Base-by-base conservation (phyloP, 2,113 vertebrate genomes). In the Charina bottae region DNA sequence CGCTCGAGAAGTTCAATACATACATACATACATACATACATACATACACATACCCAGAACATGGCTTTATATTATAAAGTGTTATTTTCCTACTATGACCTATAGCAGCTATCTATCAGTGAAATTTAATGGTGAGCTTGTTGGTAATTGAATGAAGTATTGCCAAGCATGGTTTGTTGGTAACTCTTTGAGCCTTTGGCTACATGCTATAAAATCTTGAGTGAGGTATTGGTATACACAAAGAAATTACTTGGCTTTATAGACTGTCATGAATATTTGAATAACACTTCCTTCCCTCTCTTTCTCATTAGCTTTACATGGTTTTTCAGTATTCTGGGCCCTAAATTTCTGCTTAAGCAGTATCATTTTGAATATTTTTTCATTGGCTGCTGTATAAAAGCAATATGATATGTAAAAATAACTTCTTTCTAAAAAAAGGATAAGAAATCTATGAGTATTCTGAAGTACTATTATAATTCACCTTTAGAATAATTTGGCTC, bases 41-140 rank as follows among this genome's bases (percentile, higher is more conserved):
- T n/a, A n/a, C n/a, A n/a, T n/a, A n/a, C n/a, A n/a, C n/a, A n/a
- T 59, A 94, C 0, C 0, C 56, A 10, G 60, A 92, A 83, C 56
- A 7, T 53, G 83, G 68, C 49, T 60, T 92, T 95, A 15, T 93
- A 0, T 91, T 93, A 2, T 11, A 42, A 87, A 93, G 85, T 62
- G 55, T 17, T 85, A 37, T 26, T 93, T 94, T 91, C 91, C 62
- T 6, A 0, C 90, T 88, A 46, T 95, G 58, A 90, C 60, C 93
- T n/a, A 90, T 91, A 84, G 90, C 89, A 96, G 68, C 46, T 93
- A 1, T 96, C 92, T 93, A 28, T 95, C 83, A 93, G 58, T 42
- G 91, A 83, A 37, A 88, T 53, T 9, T 91, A 93, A 64, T 83
- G 92, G 33, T 89, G 89, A 64, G 21, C 87, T 92, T 92, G 88